phyloP scores from a whole-genome alignment of 35 echinoderm and acorn worm species.

The Lytechinus pictus region DNA sequence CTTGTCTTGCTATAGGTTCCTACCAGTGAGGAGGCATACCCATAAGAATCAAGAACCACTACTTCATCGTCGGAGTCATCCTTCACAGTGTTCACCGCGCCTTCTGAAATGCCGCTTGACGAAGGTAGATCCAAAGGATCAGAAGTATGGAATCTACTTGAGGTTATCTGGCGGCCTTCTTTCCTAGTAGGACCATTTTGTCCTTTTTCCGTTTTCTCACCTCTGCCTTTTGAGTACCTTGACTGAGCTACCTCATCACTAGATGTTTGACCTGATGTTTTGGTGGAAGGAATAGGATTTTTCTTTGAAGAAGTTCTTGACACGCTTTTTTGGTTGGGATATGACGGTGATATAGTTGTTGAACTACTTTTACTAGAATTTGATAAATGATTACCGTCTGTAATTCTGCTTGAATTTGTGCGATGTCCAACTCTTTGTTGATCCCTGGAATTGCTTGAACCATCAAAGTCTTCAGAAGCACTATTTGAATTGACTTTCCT shows the following conservation, averaged over 20 bases:
- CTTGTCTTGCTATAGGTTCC: not conserved
- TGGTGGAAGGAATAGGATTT: not conserved
- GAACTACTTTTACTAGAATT: not conserved
- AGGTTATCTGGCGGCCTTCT: not conserved
- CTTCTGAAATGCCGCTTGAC: not conserved
- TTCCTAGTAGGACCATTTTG: not conserved
- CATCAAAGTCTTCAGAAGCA: not conserved
- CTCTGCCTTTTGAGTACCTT: not conserved
- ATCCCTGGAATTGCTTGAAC: not conserved
- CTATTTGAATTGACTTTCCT: not conserved
- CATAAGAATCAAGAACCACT: not conserved
- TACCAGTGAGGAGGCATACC: constrained; percentile 8
- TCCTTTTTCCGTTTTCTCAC: not conserved
- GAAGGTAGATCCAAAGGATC: not conserved
- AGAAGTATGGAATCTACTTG: not conserved
- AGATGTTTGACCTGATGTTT: not conserved
- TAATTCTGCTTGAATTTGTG: not conserved
- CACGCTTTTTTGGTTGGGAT: not conserved
- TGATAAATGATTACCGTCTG: not conserved
- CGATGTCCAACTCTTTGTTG: not conserved
- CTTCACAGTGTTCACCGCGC: not conserved
- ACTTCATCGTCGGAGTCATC: constrained; percentile 12
- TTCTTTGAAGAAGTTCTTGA: not conserved
- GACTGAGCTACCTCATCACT: not conserved
- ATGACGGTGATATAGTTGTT: not conserved